A percentile compares a stretch with the other conserved stretches of the same genome.
Conservation (phyloP, 2,888 invertebrate genomes). For the Orthosia incerta region DNA sequence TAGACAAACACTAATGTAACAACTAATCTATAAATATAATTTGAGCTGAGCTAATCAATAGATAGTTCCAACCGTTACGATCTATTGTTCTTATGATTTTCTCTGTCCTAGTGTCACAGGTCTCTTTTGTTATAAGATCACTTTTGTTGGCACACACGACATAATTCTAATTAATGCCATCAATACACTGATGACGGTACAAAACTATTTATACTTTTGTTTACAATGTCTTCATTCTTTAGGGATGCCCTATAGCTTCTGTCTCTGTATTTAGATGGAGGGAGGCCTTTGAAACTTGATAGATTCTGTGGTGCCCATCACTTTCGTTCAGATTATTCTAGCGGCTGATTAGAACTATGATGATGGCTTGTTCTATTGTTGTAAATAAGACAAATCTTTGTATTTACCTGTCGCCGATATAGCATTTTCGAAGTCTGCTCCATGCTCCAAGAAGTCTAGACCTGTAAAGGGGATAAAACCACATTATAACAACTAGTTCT, state of each 20-base stretch:
- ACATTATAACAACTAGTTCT: background rate
- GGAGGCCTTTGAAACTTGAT: background rate
- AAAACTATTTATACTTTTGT: slow-evolving; percentile 24
- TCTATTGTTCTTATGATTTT: slow-evolving; percentile 26
- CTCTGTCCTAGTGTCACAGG: background rate
- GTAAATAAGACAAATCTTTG: background rate
- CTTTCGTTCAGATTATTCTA: background rate
- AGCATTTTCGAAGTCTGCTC: slow-evolving; percentile 94
- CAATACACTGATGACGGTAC: background rate
- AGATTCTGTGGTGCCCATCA: background rate
- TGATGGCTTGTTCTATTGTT: background rate
- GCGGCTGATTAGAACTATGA: background rate
- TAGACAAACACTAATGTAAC: background rate
- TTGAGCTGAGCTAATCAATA: slow-evolving; percentile 26
- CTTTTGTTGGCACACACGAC: slow-evolving; percentile 37
- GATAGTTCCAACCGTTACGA: slow-evolving; percentile 9
- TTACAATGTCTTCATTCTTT: background rate
- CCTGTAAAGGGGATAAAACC: slow-evolving; percentile 86
- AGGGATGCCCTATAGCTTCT: background rate
- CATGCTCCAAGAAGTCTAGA: slow-evolving; percentile 94
- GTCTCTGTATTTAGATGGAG: background rate
- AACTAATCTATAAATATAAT: slow-evolving; percentile 1
- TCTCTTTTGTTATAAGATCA: background rate
- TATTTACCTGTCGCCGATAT: slow-evolving; percentile 92
- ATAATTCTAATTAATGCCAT: slow-evolving; percentile 25